These are phyloP conservation scores for Halcyon smyrnensis DNA, from an alignment of 2,797 vertebrate genomes.

Conservation along the genomic window DNA sequence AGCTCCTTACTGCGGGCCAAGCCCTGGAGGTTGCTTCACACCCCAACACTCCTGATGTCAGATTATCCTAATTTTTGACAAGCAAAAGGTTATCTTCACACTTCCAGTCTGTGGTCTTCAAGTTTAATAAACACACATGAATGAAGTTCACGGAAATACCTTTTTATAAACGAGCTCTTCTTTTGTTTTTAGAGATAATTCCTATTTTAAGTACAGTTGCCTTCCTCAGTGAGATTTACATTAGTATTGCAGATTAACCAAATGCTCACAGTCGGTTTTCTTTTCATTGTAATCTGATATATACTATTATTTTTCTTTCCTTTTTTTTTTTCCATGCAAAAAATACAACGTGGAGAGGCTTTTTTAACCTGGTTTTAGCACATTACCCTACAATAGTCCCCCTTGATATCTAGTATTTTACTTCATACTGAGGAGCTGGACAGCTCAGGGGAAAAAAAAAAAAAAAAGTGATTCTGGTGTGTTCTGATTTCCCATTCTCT, in stretches of 20 bases:
- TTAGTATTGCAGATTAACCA: neutral
- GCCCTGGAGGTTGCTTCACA: neutral
- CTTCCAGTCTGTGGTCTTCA: neutral
- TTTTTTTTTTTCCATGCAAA: neutral
- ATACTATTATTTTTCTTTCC: neutral
- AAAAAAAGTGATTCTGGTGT: neutral
- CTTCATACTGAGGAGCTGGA: neutral
- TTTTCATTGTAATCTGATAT: neutral
- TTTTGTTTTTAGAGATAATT: neutral
- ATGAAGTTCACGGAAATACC: neutral
- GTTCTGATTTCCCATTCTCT: neutral
- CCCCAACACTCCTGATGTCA: neutral
- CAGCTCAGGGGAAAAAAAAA: neutral
- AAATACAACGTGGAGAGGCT: neutral
- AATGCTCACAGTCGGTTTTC: accelerated
- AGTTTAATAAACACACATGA: neutral
- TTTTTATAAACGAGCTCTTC: neutral
- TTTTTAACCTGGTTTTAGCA: neutral
- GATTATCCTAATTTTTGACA: neutral
- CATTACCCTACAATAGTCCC: neutral
- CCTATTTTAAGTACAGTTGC: neutral
- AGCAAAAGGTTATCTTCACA: neutral
- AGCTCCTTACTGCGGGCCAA: neutral
- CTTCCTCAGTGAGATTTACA: neutral
- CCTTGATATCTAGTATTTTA: neutral